Evolutionary conservation across 2,113 vertebrate species (phyloP), one percentile per base, ranked within the genome.

Genomic region (Lathamus discolor): DNA sequence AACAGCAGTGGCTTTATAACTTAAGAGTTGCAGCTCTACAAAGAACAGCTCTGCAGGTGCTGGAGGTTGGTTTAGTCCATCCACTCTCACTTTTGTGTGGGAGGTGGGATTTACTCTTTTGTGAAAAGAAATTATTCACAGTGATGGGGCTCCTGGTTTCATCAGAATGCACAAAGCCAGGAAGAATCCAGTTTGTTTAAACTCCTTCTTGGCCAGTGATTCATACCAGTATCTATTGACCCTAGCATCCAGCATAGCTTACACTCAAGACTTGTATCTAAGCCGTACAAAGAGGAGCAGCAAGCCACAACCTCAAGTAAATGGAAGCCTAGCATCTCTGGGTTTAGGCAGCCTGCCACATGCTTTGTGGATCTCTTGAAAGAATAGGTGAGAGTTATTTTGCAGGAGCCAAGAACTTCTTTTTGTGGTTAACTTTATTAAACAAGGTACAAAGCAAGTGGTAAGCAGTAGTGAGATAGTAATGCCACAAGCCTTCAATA

Each of bases 381-480:
- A 73, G 48, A 48, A 14, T 59, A 54, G 23, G 37, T 10, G 39
- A 62, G 6, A 80, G 4, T 2, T 35, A 5, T 43, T 83, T 10
- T 87, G 88, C 83, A 96, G 83, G 86, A 96, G 62, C 88, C 92
- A 94, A 49, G 76, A 83, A 14, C 51, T 43, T 66, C 24, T 44
- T 78, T 76, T 31, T 62, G 28, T 59, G 49, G 25, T 70, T 72
- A 90, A 33, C 23, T 70, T 7, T 64, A 52, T 49, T 7, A 33
- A 80, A 28, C 46, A 67, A 37, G 23, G 51, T 8, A 27, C 55
- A 68, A 61, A 81, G 24, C 1, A 7, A 41, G 43, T 7, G 33
- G 46, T 18, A 19, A 81, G 39, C 39, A 62, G 11, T 3, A 46
- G 7, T 2, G 57, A 59, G 22, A 59, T 59, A 59, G n/a, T 35